Evolutionary conservation across 2,888 invertebrate species (phyloP).

Genomic region (Sesia bembeciformis): DNA sequence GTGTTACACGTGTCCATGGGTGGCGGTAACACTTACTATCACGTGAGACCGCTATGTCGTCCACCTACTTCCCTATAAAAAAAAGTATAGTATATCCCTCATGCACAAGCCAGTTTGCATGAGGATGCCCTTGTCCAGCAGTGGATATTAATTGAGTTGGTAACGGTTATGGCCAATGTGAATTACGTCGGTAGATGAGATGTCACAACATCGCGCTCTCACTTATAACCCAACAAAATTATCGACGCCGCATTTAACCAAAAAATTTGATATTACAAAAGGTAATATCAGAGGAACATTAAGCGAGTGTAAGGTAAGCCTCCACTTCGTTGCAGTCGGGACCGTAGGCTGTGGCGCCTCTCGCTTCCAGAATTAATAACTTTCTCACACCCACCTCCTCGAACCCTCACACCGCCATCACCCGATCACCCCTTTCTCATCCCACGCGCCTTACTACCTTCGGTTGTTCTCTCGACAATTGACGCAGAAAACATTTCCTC

Average conservation of each 20-base stretch:
- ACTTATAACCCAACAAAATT: no score
- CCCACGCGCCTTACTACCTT: slow-evolving; percentile 22
- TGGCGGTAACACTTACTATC: no score
- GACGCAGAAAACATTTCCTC: slow-evolving; percentile 6
- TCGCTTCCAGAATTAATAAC: slow-evolving; percentile 73
- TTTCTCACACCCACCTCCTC: slow-evolving; percentile 45
- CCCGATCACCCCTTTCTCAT: slow-evolving; percentile 12
- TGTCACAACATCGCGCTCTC: neutral
- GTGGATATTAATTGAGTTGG: no score
- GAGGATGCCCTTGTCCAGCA: no score
- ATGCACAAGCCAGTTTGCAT: no score
- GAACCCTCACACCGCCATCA: slow-evolving; percentile 24
- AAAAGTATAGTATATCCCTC: no score
- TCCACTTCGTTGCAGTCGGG: slow-evolving; percentile 57
- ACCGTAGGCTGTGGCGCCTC: slow-evolving; percentile 65
- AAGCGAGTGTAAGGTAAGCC: slow-evolving; percentile 62
- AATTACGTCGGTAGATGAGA: neutral
- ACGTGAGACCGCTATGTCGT: no score
- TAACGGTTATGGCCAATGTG: no score
- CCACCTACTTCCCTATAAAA: no score
- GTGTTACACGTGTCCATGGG: no score
- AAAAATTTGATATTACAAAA: slow-evolving; percentile 13
- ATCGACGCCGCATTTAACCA: no score
- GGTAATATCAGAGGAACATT: slow-evolving; percentile 61
- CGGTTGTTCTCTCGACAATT: slow-evolving; percentile 29